These are phyloP conservation scores for Hemiprocne comata DNA, from an alignment of 2,113 vertebrate genomes.

Conservation along the genomic window DNA sequence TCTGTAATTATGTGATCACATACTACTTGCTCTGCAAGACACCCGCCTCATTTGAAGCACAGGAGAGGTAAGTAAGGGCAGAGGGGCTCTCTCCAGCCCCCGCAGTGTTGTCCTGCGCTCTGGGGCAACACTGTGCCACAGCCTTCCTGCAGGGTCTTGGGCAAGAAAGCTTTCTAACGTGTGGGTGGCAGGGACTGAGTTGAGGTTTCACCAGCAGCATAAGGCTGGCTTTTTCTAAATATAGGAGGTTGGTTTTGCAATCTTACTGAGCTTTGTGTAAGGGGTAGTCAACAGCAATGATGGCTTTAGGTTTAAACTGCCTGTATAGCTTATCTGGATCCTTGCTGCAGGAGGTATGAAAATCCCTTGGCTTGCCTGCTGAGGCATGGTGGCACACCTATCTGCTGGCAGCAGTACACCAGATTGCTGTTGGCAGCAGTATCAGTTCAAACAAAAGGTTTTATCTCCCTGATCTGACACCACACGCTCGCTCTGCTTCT, in stretches of 20 bases:
- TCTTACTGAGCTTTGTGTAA: background rate
- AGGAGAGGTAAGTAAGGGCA: background rate
- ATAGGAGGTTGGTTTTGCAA: conserved; percentile 1
- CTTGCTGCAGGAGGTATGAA: background rate
- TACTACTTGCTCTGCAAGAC: background rate
- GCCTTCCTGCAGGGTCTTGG: background rate
- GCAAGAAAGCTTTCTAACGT: background rate
- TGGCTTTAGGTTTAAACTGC: background rate
- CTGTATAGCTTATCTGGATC: background rate
- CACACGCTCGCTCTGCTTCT: background rate
- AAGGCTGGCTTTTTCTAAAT: background rate
- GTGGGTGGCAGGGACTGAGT: background rate
- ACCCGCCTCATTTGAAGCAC: accelerated
- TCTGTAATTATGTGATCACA: conserved; percentile 34
- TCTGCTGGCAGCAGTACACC: background rate
- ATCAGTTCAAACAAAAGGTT: background rate
- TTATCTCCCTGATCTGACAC: conserved; percentile 27
- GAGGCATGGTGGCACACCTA: conserved; percentile 5
- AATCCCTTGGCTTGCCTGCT: background rate
- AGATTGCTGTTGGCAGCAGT: background rate
- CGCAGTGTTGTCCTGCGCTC: accelerated
- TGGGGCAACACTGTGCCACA: background rate
- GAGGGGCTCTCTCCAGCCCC: background rate
- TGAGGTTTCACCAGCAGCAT: background rate
- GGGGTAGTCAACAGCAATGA: background rate